Evolutionary conservation across 2,113 vertebrate species (phyloP).

Genomic region (Myotis davidii): DNA sequence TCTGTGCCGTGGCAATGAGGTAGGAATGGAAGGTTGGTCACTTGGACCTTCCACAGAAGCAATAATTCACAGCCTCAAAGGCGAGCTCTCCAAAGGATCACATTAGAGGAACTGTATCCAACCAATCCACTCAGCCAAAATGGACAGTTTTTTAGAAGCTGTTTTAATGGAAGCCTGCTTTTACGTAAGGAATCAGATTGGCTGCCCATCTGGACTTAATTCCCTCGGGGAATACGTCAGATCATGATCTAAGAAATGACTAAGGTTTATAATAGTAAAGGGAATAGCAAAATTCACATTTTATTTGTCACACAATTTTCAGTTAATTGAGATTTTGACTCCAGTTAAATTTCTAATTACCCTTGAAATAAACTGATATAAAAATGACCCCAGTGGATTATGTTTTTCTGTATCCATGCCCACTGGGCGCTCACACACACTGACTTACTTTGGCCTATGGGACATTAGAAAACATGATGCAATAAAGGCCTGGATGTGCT

Average conservation of each 20-base stretch:
- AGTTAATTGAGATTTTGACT: neutral
- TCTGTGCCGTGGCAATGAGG: conserved; percentile 48
- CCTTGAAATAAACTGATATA: neutral
- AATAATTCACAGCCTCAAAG: conserved; percentile 28
- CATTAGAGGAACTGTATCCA: neutral
- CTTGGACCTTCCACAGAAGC: conserved; percentile 31
- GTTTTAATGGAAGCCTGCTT: neutral
- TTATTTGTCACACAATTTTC: neutral
- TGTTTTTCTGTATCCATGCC: neutral
- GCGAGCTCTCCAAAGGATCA: neutral
- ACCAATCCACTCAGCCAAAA: neutral
- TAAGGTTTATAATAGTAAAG: neutral
- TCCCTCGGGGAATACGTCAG: neutral
- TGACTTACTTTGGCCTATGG: neutral
- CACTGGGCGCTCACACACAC: neutral
- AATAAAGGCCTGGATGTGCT: neutral
- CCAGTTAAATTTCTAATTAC: neutral
- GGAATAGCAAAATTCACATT: neutral
- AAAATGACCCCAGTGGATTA: neutral
- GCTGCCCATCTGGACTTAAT: neutral
- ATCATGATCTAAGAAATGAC: neutral
- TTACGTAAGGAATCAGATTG: neutral
- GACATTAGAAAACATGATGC: neutral
- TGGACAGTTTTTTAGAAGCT: neutral
- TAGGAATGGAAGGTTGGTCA: conserved; percentile 43